Evolutionary conservation across 2,113 vertebrate genomes (phyloP), one percentile per base, ranked within the genome.

Genomic region (Formicarius rufipectus): DNA sequence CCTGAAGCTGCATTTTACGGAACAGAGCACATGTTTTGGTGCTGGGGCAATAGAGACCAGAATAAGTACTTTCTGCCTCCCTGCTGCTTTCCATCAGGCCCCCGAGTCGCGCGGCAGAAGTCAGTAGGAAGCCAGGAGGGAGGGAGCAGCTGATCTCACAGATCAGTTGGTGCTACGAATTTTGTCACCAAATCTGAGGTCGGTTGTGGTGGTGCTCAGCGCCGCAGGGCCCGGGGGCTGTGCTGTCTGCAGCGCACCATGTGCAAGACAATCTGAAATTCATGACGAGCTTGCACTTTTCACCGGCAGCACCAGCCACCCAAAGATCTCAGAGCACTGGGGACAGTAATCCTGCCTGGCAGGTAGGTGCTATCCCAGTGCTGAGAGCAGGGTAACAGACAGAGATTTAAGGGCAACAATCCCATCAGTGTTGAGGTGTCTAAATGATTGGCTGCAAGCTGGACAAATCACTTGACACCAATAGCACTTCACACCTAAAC

Each of bases 181-280:
- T 96, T 96, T 95, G 97, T 94, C 93, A 52, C 39, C 52, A 30
- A 90, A 62, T 56, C 19, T 2, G 45, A 93, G 96, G 88, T 66
- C 33, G 20, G 64, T 62, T 86, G 94, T 23, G 55, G 95, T 64
- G 22, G 78, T 81, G 96, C 95, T 95, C 86, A 82, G 93, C 25
- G 9, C 93, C 40, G 69, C 14, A 19, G 89, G 94, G 86, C 71
- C 81, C 20, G 4, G 82, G 93, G 83, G 78, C 96, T 91, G 28
- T 85, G 16, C 69, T 85, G 64, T 78, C 68, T 44, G 87, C 60
- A 35, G 59, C 14, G 74, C 89, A 44, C 3, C 14, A 89, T 22
- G 78, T 97, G 91, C 92, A 95, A 97, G 97, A 73, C 97, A 96
- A 97, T 95, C 97, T 97, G 96, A n/a, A 55, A 91, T 92, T 87